Evolutionary conservation across 2,888 invertebrate species (phyloP), one percentile per base, ranked within the genome.

Genomic region (Xylota sylvarum): DNA sequence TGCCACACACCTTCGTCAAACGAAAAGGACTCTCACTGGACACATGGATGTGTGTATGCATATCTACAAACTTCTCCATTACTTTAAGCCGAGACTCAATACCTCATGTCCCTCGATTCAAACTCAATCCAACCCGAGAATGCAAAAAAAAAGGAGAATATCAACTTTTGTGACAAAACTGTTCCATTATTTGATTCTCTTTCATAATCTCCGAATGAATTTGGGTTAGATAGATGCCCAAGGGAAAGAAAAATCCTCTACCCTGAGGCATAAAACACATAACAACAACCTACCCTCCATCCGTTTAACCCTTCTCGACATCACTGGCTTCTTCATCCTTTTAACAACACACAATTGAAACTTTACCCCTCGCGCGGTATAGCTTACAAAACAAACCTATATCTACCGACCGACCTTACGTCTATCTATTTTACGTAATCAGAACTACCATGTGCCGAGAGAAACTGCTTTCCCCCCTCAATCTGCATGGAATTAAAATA

Each of bases 401-500:
- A 76, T 17, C 37, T 17, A 48, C 35, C 32, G 7, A 64, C 46
- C 70, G 30, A 55, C 50, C 52, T 37, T 32, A 32, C 5, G 14
- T 30, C 56, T 56, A 56, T 56, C 23, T 65, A 19, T 12, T 23
- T 32, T 19, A 58, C 65, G 27, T 64, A 81, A 81, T 69, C 76
- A 69, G 30, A 69, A 46, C 62, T 70, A 65, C 77, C 64, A 35
- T 48, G 40, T 74, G 55, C 30, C 37, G 73, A 65, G 67, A 7
- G 30, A 43, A 56, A 48, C 46, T 10, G 37, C 40, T 64, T 64
- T 64, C 17, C 76, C 69, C 56, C 62, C 65, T 43, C 74, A 76
- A 83, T 72, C 78, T 83, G 65, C 78, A 78, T 83, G 72, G 72
- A 73, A 83, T 83, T 83, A 83, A 83, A 78, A 83, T 40, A 77